Conservation (phyloP, 2,113 vertebrate genomes). For the Craseonycteris thonglongyai region DNA sequence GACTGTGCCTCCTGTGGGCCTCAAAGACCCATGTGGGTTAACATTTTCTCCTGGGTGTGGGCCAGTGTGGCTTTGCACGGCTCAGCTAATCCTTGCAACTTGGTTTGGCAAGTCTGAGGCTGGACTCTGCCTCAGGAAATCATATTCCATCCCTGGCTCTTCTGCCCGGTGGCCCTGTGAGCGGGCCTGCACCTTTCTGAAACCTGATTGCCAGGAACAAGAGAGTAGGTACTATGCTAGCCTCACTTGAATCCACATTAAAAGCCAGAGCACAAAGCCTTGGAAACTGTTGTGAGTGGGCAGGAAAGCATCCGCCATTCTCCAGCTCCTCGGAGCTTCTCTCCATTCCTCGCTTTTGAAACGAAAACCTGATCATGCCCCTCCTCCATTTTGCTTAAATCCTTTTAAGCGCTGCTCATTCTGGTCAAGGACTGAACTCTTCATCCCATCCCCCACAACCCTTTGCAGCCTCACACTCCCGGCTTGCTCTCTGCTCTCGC, state of each 20-base stretch:
- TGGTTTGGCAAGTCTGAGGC: neutral
- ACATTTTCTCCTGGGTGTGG: neutral
- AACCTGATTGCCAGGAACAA: neutral
- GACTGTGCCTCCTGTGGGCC: accelerated
- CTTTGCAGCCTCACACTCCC: neutral
- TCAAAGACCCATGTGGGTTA: neutral
- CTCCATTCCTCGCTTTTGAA: neutral
- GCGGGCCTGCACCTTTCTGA: neutral
- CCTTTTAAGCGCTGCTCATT: neutral
- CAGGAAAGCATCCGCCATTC: neutral
- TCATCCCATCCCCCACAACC: neutral
- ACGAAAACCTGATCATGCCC: neutral
- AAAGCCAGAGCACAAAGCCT: neutral
- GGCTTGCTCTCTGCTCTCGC: neutral
- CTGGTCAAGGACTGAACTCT: neutral
- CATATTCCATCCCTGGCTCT: neutral
- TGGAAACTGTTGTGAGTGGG: too few species aligned
- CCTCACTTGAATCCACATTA: neutral
- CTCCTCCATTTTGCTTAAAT: neutral
- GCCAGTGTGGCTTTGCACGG: neutral
- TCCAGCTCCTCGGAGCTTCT: neutral
- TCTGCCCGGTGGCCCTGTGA: neutral
- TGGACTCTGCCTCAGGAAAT: neutral
- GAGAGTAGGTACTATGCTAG: too few species aligned
- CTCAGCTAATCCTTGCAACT: neutral